Evolutionary conservation across 2,888 invertebrate genomes (phyloP).

Genomic region (Mythimna impura): DNA sequence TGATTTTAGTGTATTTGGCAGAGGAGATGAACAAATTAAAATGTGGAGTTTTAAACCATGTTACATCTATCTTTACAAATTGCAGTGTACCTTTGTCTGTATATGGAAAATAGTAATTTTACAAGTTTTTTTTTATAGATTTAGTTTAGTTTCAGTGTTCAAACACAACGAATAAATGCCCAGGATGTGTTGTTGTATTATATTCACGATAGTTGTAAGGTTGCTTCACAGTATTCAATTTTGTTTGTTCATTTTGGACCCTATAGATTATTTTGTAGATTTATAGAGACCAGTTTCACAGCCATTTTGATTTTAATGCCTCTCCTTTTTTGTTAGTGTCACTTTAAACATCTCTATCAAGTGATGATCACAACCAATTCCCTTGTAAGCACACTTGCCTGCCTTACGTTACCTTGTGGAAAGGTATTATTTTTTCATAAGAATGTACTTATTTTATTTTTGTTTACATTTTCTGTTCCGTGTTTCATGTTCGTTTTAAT

Average conservation of each 20-base stretch:
- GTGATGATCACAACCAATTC: slow-evolving; percentile 61
- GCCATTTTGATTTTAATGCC: slow-evolving; percentile 75
- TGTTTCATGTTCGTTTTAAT: slow-evolving; percentile 60
- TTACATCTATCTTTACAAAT: slow-evolving; percentile 63
- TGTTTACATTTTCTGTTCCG: slow-evolving; percentile 56
- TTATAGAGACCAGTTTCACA: slow-evolving; percentile 68
- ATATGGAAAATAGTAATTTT: slow-evolving; percentile 52
- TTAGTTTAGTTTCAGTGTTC: slow-evolving; percentile 76
- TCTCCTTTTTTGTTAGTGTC: slow-evolving; percentile 76
- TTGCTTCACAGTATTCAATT: slow-evolving; percentile 82
- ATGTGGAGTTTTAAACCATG: slow-evolving; percentile 50
- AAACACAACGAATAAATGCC: slow-evolving; percentile 84
- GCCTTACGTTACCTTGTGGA: slow-evolving; percentile 77
- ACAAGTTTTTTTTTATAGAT: slow-evolving; percentile 63
- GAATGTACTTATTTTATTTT: slow-evolving; percentile 74
- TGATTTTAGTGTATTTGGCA: slow-evolving; percentile 70
- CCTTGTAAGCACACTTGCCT: slow-evolving; percentile 83
- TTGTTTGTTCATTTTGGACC: slow-evolving; percentile 71
- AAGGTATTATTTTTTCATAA: slow-evolving; percentile 71
- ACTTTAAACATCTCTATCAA: slow-evolving; percentile 61
- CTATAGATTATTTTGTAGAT: slow-evolving; percentile 69
- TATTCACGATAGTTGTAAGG: slow-evolving; percentile 79
- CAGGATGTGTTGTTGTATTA: slow-evolving; percentile 78
- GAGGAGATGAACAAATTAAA: slow-evolving; percentile 73
- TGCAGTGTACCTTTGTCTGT: slow-evolving; percentile 65